These are phyloP conservation scores for Enteromius trimaculatus DNA, from an alignment of 2,797 vertebrate species.

Conservation along the genomic window DNA sequence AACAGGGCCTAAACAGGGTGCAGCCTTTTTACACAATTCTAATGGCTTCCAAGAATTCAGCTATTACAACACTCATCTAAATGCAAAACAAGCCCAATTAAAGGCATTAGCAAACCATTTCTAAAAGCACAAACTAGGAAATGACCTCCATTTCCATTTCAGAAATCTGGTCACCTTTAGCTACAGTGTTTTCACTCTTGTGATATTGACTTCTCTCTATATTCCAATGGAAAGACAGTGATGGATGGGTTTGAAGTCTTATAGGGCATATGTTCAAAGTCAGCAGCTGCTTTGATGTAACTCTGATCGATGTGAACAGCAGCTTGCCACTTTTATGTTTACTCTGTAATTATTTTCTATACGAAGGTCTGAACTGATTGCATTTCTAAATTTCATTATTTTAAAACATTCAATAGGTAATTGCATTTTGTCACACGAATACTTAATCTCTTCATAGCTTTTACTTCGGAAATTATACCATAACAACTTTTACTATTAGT, in stretches of 20 bases:
- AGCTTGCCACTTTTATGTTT: neutral
- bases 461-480: neutral
- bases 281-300: conserved; percentile 15
- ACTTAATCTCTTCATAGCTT: neutral
- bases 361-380: neutral
- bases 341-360: neutral
- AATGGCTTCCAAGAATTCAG: neutral
- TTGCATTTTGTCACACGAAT: neutral
- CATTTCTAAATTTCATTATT: conserved; percentile 1
- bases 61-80: neutral
- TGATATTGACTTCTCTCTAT: conserved; percentile 16
- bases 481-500: neutral
- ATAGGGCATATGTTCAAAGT: conserved; percentile 41
- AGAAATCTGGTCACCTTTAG: neutral
- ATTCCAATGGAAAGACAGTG: conserved; percentile 33
- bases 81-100: neutral
- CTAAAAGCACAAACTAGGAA: neutral
- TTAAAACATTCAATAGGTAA: neutral
- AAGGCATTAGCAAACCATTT: neutral
- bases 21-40: neutral
- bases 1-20: neutral
- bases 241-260: conserved; percentile 22
- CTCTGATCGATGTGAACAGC: neutral
- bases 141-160: neutral
- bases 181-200: conserved; percentile 19